Percentiles rank a stretch among this genome's conserved stretches.
Conservation (phyloP, 35 echinoderm and acorn worm species). For the Nesometra sesokonis region DNA sequence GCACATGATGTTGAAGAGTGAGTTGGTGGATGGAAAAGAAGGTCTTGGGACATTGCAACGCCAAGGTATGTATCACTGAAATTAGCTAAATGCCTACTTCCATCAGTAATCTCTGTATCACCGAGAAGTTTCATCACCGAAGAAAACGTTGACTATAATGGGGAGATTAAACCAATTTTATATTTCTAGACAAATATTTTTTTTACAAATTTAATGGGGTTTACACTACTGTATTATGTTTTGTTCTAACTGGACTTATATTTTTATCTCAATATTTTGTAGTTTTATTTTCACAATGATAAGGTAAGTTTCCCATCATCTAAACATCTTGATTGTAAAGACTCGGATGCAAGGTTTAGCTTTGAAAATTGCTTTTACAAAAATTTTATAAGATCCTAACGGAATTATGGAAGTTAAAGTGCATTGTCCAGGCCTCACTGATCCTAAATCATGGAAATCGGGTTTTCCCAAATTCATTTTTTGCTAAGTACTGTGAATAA, state of each 20-base stretch:
- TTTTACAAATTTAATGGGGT: background rate
- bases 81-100: background rate
- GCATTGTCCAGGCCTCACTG: too few species aligned
- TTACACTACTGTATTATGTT: background rate
- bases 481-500: too few species aligned
- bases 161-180: too few species aligned
- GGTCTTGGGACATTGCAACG: background rate
- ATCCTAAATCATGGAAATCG: too few species aligned
- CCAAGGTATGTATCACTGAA: background rate
- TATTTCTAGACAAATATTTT: too few species aligned
- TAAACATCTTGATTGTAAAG: background rate
- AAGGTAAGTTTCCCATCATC: background rate
- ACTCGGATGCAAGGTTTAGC: background rate
- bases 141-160: too few species aligned
- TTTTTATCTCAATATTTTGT: background rate
- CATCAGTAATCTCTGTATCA: too few species aligned
- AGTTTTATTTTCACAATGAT: background rate
- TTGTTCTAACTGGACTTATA: background rate
- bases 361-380: background rate
- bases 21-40: background rate
- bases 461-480: too few species aligned
- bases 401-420: too few species aligned
- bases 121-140: too few species aligned
- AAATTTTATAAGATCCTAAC: too few species aligned
- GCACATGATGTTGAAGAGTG: background rate